Conservation (phyloP, 2,888 invertebrate species). For the Allolobophora icterica region DNA sequence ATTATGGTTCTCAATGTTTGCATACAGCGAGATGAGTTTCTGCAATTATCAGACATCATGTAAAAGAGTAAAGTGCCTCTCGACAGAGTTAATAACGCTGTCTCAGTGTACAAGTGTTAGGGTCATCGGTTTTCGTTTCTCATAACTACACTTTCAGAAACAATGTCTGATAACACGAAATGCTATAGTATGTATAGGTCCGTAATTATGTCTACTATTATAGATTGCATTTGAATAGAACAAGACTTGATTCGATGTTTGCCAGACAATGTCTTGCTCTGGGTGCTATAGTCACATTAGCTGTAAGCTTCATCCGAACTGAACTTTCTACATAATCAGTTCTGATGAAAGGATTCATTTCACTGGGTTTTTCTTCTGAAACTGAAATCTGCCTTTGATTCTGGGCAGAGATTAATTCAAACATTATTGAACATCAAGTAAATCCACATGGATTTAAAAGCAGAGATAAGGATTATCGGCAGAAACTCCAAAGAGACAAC, state of each 20-base stretch:
- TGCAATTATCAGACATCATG: background rate
- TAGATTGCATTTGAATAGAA: no score
- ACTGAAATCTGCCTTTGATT: background rate
- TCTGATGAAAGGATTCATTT: background rate
- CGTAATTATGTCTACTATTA: no score
- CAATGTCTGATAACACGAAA: background rate
- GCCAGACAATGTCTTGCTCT: no score
- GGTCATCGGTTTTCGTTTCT: background rate
- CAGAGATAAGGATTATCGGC: background rate
- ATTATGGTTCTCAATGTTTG: background rate
- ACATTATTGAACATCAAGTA: background rate
- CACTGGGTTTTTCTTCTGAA: background rate
- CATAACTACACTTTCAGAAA: slow-evolving; percentile 17
- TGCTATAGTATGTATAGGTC: background rate
- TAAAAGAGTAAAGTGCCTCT: background rate
- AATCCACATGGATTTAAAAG: background rate
- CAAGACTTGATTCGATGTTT: no score
- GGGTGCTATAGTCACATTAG: background rate
- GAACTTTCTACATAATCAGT: background rate
- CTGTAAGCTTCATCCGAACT: background rate
- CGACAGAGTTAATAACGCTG: background rate
- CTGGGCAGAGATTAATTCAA: background rate
- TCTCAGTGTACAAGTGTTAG: background rate
- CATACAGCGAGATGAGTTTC: background rate
- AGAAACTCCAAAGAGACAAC: background rate